These are phyloP conservation scores for Macaria notata DNA, from an alignment of 2,888 invertebrate species.

Conservation along the genomic window DNA sequence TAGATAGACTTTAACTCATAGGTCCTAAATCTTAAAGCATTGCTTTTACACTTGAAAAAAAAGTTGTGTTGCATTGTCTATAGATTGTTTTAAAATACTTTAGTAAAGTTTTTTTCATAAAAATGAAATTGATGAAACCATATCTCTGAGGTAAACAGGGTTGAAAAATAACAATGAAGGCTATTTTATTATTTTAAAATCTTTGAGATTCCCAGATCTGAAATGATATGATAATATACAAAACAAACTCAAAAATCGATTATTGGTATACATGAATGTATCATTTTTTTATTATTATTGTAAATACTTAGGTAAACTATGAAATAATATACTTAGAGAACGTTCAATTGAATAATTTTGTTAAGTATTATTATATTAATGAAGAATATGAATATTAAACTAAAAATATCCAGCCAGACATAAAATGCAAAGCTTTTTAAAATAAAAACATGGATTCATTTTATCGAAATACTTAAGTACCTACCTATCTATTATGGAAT, in stretches of 20 bases:
- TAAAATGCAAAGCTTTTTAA: no score
- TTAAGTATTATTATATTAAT: no score
- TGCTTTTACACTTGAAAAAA: not conserved
- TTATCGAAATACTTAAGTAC: no score
- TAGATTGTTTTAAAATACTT: not conserved
- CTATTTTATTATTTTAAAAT: no score
- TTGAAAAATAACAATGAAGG: slow-evolving; percentile 31
- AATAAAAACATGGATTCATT: no score
- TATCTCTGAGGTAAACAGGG: slow-evolving; percentile 70
- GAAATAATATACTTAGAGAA: slow-evolving; percentile 30
- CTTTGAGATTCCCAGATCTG: no score
- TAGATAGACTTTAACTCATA: slow-evolving; percentile 34
- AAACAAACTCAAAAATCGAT: no score
- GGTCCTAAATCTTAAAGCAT: slow-evolving; percentile 2
- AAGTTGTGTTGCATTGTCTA: not conserved
- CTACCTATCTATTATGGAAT: no score
- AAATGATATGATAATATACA: no score
- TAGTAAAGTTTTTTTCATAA: slow-evolving; percentile 8
- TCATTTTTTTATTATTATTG: not conserved
- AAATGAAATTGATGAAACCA: slow-evolving; percentile 42
- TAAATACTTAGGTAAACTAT: slow-evolving; percentile 33
- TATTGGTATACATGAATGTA: no score
- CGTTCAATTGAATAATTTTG: not conserved
- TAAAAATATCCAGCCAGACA: slow-evolving; percentile 35
- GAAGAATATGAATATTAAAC: slow-evolving; percentile 27